These are phyloP conservation scores for Odontomyia ornata DNA, from an alignment of 2,888 invertebrate genomes.

Conservation along the genomic window DNA sequence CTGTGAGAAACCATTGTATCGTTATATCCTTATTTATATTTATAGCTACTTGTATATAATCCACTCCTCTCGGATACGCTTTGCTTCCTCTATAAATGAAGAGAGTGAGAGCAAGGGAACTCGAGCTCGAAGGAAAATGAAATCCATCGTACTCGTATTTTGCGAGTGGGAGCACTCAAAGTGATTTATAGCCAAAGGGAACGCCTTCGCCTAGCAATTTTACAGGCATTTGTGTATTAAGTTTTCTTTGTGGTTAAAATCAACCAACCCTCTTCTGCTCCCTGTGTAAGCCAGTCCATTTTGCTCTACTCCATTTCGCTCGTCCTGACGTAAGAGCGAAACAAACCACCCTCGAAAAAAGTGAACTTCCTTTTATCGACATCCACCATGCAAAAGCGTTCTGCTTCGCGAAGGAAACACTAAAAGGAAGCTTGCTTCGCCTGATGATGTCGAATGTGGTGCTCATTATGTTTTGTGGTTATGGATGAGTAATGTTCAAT, in stretches of 20 bases:
- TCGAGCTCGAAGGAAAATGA: slow-evolving; percentile 31
- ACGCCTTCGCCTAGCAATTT: slow-evolving; percentile 53
- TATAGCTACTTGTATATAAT: slow-evolving; percentile 17
- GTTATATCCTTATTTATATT: slow-evolving; percentile 12
- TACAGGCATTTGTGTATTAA: slow-evolving; percentile 50
- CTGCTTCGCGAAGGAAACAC: slow-evolving; percentile 33
- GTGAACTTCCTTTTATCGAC: slow-evolving; percentile 21
- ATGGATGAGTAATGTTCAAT: slow-evolving; percentile 5
- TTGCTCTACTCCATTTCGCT: neutral
- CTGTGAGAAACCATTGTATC: neutral
- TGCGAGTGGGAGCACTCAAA: slow-evolving; percentile 46
- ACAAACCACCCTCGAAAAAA: slow-evolving; percentile 20
- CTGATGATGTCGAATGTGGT: slow-evolving; percentile 37
- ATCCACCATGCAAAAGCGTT: slow-evolving; percentile 34
- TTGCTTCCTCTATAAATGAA: neutral
- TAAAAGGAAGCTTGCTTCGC: slow-evolving; percentile 10
- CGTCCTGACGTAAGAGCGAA: slow-evolving; percentile 7
- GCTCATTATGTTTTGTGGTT: slow-evolving; percentile 18
- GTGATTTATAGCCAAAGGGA: slow-evolving; percentile 43
- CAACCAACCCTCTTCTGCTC: slow-evolving; percentile 33
- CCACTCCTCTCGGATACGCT: neutral
- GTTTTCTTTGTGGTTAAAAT: slow-evolving; percentile 43
- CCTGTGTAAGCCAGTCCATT: slow-evolving; percentile 20
- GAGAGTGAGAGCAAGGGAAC: neutral
- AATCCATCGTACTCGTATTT: slow-evolving; percentile 36